phyloP scores from a whole-genome alignment of 2,113 vertebrate species.

The Theristicus caerulescens region DNA sequence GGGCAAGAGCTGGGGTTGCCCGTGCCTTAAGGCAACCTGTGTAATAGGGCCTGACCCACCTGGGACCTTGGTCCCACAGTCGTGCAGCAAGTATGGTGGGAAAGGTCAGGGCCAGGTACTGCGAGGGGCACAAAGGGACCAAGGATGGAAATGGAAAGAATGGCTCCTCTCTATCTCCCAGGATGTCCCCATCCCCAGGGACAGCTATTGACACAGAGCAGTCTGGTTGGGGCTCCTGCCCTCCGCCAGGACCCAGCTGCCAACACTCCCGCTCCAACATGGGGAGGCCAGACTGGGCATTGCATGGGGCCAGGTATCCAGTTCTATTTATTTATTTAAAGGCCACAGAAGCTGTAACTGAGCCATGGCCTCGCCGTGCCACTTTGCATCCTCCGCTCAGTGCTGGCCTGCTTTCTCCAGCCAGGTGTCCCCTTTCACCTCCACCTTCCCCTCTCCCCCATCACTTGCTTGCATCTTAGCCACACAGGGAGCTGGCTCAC shows the following conservation, averaged over 20 bases:
- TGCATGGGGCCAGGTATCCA: background rate
- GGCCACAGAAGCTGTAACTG: conserved; percentile 45
- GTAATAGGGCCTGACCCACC: background rate
- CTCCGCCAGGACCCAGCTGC: background rate
- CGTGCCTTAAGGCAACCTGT: background rate
- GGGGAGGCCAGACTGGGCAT: background rate
- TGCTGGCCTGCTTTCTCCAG: background rate
- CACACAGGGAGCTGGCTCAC: background rate
- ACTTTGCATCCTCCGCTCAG: background rate
- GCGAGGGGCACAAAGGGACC: background rate
- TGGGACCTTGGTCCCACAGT: background rate
- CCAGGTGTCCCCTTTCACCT: conserved; percentile 15
- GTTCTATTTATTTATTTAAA: conserved; percentile 71
- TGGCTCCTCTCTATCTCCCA: background rate
- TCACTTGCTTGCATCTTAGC: background rate
- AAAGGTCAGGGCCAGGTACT: background rate
- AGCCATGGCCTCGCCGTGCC: background rate
- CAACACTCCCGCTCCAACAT: background rate
- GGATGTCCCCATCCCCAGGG: background rate
- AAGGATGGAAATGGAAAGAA: background rate
- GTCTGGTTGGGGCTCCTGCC: background rate
- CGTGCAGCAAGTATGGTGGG: background rate
- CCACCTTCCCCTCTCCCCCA: background rate
- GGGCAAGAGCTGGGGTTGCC: background rate
- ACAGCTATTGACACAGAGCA: background rate